Conservation (phyloP, 2,113 vertebrate genomes). For the Rattus rattus region DNA sequence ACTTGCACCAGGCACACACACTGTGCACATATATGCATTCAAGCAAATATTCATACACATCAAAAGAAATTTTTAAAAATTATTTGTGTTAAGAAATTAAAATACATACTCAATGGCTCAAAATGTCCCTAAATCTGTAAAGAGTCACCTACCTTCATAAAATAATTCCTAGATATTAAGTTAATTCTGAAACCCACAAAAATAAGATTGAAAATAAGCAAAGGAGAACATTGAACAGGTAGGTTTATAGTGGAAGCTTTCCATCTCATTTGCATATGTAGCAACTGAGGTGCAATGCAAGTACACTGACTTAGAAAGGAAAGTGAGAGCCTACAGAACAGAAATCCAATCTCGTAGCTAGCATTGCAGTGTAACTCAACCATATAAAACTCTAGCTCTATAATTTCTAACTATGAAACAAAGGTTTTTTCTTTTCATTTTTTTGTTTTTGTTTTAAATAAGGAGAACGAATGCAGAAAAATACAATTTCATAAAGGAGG, state of each 20-base stretch:
- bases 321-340: background rate
- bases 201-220: background rate
- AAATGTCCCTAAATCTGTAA: background rate
- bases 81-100: background rate
- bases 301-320: background rate
- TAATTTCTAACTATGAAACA: background rate
- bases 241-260: background rate
- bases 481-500: background rate
- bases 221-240: background rate
- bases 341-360: background rate
- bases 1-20: background rate
- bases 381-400: background rate
- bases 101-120: slow-evolving; percentile 4
- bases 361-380: background rate
- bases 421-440: too few relatives aligned
- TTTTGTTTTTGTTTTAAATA: background rate
- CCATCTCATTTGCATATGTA: slow-evolving; percentile 22
- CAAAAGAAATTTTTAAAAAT: background rate
- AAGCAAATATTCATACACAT: background rate
- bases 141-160: background rate
- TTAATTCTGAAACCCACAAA: background rate
- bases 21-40: too few relatives aligned
- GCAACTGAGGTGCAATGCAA: background rate
- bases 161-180: slow-evolving; percentile 35
- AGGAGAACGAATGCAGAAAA: background rate